Evolutionary conservation across 2,113 vertebrate species (phyloP).

Genomic region (Eurystomus gularis): DNA sequence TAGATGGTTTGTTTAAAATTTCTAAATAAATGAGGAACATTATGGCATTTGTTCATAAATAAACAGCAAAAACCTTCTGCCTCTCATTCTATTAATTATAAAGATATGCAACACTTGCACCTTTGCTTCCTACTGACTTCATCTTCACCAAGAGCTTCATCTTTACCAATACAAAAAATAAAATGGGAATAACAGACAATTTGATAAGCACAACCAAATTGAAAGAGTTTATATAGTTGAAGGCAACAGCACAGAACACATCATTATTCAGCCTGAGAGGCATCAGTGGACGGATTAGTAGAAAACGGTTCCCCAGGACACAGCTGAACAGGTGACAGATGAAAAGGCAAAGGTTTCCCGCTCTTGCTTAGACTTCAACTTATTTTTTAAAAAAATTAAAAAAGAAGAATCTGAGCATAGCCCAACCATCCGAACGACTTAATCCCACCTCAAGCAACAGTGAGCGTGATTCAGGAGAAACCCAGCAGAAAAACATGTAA

Average conservation of each 20-base stretch:
- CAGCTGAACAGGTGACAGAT: not conserved
- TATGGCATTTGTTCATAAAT: not conserved
- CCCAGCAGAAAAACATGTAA: not conserved
- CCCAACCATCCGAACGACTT: not conserved
- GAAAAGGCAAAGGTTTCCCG: not conserved
- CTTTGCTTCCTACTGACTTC: conserved; percentile 12
- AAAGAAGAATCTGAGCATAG: not conserved
- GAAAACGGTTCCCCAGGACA: not conserved
- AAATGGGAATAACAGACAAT: not conserved
- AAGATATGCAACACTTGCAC: conserved; percentile 17
- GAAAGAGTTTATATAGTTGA: not conserved
- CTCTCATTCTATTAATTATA: not conserved
- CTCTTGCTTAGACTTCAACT: not conserved
- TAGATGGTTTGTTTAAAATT: not conserved
- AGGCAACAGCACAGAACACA: conserved; percentile 1
- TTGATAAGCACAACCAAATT: not conserved
- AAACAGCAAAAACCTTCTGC: not conserved
- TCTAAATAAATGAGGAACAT: not conserved
- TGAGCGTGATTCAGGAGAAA: not conserved
- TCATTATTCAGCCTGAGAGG: not conserved
- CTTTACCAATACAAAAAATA: not conserved
- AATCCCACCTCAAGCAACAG: not conserved
- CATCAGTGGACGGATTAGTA: not conserved
- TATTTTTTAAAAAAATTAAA: not conserved
- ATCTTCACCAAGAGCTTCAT: not conserved